Evolutionary conservation across 2,113 vertebrate genomes (phyloP), one percentile per base, ranked within the genome.

Genomic region (Mastomys natalensis): DNA sequence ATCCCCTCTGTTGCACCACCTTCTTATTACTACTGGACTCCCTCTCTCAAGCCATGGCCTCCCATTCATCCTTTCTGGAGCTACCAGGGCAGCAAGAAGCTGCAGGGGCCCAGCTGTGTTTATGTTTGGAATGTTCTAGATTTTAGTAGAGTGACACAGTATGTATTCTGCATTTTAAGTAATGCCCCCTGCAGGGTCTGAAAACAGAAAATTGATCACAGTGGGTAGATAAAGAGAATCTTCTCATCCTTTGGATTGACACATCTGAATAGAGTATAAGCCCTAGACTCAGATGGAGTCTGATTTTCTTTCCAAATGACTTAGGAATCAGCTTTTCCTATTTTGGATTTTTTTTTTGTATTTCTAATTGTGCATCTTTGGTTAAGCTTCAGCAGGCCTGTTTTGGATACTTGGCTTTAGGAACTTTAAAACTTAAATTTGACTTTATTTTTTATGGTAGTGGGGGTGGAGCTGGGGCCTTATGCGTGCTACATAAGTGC

Each of bases 1-100:
- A 0, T 12, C 15, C 5, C 1, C 21, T 13, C 29, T 29, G 62
- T 7, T 13, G 37, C 0, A 6, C 10, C 43, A 37, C 12, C 1
- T 8, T 24, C 1, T 29, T 17, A 1, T 16, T 51, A 17, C 51
- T 24, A 13, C 1, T 73, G 13, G 0, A 43, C 5, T 74, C 55
- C 5, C 7, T 7, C 0, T 51, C 15, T 51, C 17, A 64, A 43
- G 22, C 43, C 58, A 31, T 0, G 0, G n/a, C 17, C 64, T 24
- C 29, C 8, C 15, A 0, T 19, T 37, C 22, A 48, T 48, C 58
- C 40, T 80, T 74, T 7, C 7, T 0, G 19, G 85, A 78, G 74
- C 16, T n/a, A 31, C n/a, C 37, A 58, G 34, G n/a, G 10, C 5
- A 15, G 55, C 5, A 3, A 0, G 34, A 15, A 9, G 24, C 51